Percentiles rank a stretch among this genome's conserved stretches.
Evolutionary conservation across 2,888 invertebrate species (phyloP).

Genomic region (Heliconius charithonia): DNA sequence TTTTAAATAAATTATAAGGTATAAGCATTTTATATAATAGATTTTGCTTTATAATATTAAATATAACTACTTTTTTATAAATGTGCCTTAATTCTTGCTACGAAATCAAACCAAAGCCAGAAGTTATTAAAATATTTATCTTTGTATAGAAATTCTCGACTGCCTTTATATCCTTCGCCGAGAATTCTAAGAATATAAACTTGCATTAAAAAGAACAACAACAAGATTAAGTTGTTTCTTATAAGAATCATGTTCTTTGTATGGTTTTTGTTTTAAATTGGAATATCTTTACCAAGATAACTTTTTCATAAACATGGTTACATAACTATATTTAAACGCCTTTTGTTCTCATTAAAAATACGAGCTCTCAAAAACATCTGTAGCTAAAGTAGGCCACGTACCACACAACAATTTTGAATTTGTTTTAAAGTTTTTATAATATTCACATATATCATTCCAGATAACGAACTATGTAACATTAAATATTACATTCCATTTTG

Average conservation of each 20-base stretch:
- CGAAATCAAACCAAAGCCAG: background rate
- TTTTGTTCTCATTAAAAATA: conserved; percentile 11
- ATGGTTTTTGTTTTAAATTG: background rate
- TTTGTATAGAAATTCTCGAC: background rate
- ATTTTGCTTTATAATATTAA: too few species aligned
- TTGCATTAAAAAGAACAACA: background rate
- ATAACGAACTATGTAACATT: background rate
- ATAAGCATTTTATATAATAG: too few species aligned
- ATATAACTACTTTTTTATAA: too few species aligned
- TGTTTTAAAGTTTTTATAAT: background rate
- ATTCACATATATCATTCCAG: background rate
- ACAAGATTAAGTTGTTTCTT: background rate
- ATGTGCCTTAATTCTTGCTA: background rate
- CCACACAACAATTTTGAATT: background rate
- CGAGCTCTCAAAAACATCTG: conserved; percentile 1
- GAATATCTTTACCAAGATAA: background rate
- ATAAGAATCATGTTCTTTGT: background rate
- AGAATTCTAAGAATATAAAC: background rate
- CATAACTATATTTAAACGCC: conserved; percentile 5
- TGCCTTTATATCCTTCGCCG: background rate
- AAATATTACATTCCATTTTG: too few species aligned
- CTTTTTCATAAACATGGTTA: conserved; percentile 7
- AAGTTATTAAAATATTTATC: background rate
- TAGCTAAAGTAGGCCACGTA: background rate
- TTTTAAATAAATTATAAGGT: too few species aligned